Evolutionary conservation across 2,888 invertebrate genomes (phyloP).

Genomic region (Seladonia tumulorum): DNA sequence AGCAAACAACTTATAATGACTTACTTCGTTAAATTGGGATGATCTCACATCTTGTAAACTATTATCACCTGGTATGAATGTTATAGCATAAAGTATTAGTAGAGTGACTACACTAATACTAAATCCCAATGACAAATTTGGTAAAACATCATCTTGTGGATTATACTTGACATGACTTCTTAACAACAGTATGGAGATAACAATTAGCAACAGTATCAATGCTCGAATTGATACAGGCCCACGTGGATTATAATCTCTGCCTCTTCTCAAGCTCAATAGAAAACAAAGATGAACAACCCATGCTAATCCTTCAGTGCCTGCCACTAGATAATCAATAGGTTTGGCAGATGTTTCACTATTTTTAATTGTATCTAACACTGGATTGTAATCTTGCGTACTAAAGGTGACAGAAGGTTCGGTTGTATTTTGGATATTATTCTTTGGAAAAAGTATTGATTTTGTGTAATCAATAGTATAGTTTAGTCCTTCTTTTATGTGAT

Average conservation of each 20-base stretch:
- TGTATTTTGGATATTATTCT: constrained; percentile 21
- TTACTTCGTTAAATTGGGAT: constrained; percentile 75
- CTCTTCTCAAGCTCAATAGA: constrained; percentile 88
- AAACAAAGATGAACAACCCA: constrained; percentile 94
- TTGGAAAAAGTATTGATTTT: constrained; percentile 75
- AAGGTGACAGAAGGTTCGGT: constrained; percentile 17
- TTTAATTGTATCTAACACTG: constrained; percentile 56
- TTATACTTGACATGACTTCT: constrained; percentile 86
- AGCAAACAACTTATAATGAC: constrained; percentile 46
- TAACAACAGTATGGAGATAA: constrained; percentile 86
- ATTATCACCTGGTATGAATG: constrained; percentile 88
- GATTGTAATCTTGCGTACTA: constrained; percentile 31
- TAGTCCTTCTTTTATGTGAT: constrained; percentile 61
- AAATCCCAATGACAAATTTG: constrained; percentile 86
- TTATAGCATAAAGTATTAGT: constrained; percentile 89
- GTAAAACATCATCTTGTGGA: constrained; percentile 75
- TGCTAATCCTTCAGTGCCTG: constrained; percentile 89
- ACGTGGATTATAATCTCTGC: constrained; percentile 88
- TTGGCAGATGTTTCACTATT: constrained; percentile 84
- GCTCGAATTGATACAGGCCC: constrained; percentile 90
- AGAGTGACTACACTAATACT: constrained; percentile 87
- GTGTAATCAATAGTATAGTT: constrained; percentile 62
- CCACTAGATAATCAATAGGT: constrained; percentile 90
- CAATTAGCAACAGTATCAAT: constrained; percentile 88
- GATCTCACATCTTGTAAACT: constrained; percentile 72